Evolutionary conservation across 2,797 vertebrate genomes (phyloP), one percentile per base, ranked within the genome.

Genomic region (Austrolebias charrua): DNA sequence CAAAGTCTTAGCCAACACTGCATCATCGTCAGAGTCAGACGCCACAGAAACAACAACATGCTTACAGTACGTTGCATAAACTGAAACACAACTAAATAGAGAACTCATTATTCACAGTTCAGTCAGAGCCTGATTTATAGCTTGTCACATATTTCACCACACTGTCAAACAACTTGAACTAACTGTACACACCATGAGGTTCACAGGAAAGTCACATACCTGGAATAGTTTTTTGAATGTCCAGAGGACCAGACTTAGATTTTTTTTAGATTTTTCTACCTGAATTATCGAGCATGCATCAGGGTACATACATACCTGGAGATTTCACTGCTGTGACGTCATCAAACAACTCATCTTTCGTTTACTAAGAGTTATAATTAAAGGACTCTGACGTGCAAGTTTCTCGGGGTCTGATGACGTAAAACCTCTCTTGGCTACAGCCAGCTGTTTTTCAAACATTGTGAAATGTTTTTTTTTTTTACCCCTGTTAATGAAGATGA

Each of bases 1-100:
- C 16, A 62, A 62, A 31, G 33, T 43, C 65, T 84, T 84, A 13
- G 71, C 49, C 63, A 87, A 86, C 6, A 50, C 9, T 46, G 2
- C 2, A 12, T 15, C 62, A 19, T 0, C 18, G 8, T 57, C 4
- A 28, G 3, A 55, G 59, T 29, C 8, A 56, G n/a, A 63, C 12
- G 35, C 8, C 6, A 31, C 28, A 61, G 31, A 70, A 31, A 61
- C 8, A 6, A 16, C 47, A 4, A 52, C 6, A 4, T 45, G 15
- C 9, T 1, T 0, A 56, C 5, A 2, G 12, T 12, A 40, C 12
- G 38, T 40, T 11, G 4, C 38, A 13, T 13, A 40, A 40, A 40
- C 11, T 4, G 38, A 4, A 40, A 40, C 11, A 40, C 13, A 40
- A 40, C 11, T 12, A 20, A 35, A 54, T 19, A 29, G 14, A 38